A percentile compares a stretch with the other conserved stretches of the same genome.
Evolutionary conservation across 2,113 vertebrate species (phyloP).

Genomic region (Pituophis catenifer): DNA sequence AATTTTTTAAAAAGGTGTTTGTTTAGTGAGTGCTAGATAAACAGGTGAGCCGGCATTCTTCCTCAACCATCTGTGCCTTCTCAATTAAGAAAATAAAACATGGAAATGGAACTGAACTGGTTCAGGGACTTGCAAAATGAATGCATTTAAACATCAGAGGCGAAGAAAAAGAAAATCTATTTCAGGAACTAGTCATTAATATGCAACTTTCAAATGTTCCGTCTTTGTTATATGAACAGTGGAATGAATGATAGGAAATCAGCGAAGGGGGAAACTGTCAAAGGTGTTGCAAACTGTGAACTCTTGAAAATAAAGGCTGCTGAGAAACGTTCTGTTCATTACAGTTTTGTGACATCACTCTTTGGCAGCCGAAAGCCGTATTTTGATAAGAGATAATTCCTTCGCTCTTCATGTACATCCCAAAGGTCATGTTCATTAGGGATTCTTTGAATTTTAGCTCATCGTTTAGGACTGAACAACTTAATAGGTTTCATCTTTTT

Average conservation of each 20-base stretch:
- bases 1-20: slow-evolving; percentile 55
- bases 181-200: neutral
- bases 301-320: neutral
- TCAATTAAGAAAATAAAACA: slow-evolving; percentile 35
- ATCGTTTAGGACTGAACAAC: neutral
- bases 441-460: neutral
- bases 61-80: slow-evolving; percentile 33
- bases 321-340: neutral
- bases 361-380: neutral
- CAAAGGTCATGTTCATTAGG: neutral
- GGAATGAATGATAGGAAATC: neutral
- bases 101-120: slow-evolving; percentile 27
- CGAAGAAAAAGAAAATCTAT: neutral
- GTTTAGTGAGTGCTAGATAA: slow-evolving; percentile 45
- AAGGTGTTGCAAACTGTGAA: neutral
- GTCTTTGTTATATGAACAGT: neutral
- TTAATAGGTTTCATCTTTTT: neutral
- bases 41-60: slow-evolving; percentile 46
- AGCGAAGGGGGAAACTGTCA: neutral
- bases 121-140: neutral
- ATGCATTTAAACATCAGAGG: slow-evolving; percentile 1
- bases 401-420: neutral
- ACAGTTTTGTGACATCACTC: neutral
- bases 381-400: neutral
- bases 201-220: slow-evolving; percentile 4